Conservation (phyloP, 1,140 invertebrate genomes). For the Drosophila kohkoa region DNA sequence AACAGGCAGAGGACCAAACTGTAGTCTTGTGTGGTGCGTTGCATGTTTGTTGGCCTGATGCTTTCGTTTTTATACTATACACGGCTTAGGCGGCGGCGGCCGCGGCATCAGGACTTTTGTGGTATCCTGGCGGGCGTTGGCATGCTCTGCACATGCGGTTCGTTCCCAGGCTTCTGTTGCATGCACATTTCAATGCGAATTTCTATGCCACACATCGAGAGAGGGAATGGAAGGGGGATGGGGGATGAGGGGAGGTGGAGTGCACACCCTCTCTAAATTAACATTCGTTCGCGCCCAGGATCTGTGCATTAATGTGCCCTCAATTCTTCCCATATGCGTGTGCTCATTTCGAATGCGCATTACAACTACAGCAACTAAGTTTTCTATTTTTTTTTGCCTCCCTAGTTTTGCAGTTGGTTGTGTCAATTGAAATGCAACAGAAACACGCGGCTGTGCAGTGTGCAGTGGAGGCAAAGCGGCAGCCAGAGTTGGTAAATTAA, state of each 20-base stretch:
- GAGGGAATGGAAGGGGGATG: background rate
- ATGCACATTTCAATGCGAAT: constrained; percentile 79
- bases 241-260: background rate
- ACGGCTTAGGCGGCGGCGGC: constrained; percentile 17
- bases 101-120: constrained; percentile 62
- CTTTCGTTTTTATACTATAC: constrained; percentile 51
- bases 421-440: constrained; percentile 78
- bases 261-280: constrained; percentile 62
- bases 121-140: constrained; percentile 34
- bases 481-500: constrained; percentile 59
- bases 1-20: background rate
- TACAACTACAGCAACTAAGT: constrained; percentile 67
- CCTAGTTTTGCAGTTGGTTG: constrained; percentile 49
- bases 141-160: constrained; percentile 40
- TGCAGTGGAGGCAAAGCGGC: background rate
- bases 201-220: constrained; percentile 53
- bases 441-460: constrained; percentile 14
- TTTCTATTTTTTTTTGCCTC: constrained; percentile 29
- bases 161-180: constrained; percentile 49
- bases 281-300: constrained; percentile 64
- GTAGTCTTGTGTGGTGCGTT: constrained; percentile 4
- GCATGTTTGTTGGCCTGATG: constrained; percentile 18
- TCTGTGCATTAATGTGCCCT: constrained; percentile 76
- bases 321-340: constrained; percentile 76
- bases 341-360: constrained; percentile 83